Evolutionary conservation across 2,797 vertebrate species (phyloP), one percentile per base, ranked within the genome.

Genomic region (Takifugu ocellatus): DNA sequence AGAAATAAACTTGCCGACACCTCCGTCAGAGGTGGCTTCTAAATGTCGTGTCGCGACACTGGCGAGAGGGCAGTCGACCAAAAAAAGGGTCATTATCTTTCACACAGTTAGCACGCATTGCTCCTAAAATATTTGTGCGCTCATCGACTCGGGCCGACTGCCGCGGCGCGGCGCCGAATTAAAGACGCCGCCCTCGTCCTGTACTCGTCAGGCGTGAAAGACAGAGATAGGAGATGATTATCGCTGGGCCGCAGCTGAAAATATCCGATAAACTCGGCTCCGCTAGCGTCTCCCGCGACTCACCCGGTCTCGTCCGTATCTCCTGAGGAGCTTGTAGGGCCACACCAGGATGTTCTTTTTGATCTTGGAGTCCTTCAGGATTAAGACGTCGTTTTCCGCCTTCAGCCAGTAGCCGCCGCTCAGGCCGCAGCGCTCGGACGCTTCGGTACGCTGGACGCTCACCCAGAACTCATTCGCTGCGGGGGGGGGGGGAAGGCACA

Each of bases 301-400:
- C 61, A 99, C 97, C 92, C 94, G 91, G 77, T 99, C 97, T 44
- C 96, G 88, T 21, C 97, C 97, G 0, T 98, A 99, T 87, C 96
- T 91, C 12, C 97, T 90, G 39, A 99, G 91, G 71, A 99, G 92
- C 77, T 94, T 95, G 75, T 97, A 99, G 12, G 96, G 95, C 97
- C 97, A 99, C 44, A 92, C 82, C 0, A 93, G 88, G 48, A 95
- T 64, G 0, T 84, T 84, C 68, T 83, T 89, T 60, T 92, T 90
- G 0, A 88, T 91, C 78, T 85, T 92, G 0, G 89, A 88, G 9
- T 96, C 94, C 63, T 90, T 91, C 25, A 98, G 85, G 47, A 94
- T 69, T 10, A 99, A 85, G 24, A 78, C 77, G 36, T 97, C 92
- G 0, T 58, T 79, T 54, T 96, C 94, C 0, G 94, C 94, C 72